Conservation (phyloP, 2,113 vertebrate genomes). For the Ciconia maguari region DNA sequence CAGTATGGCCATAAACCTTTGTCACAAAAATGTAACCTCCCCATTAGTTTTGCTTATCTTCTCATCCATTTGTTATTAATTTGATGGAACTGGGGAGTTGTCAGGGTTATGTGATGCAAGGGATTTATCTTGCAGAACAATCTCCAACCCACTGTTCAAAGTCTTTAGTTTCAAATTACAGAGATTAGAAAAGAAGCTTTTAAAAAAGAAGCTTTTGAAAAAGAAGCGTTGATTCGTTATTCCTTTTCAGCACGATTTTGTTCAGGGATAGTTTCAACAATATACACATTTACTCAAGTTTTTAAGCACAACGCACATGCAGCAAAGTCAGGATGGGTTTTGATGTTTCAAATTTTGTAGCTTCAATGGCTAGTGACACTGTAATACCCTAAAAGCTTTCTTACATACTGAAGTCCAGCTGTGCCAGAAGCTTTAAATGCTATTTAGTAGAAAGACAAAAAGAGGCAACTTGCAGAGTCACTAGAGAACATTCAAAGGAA, state of each 20-base stretch:
- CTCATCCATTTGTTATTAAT: constrained; percentile 80
- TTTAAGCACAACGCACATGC: constrained; percentile 60
- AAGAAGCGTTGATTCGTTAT: not conserved
- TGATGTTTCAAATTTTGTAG: constrained; percentile 60
- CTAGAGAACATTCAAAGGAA: constrained; percentile 75
- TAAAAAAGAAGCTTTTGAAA: constrained; percentile 21
- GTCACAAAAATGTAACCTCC: constrained; percentile 77
- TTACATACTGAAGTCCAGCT: constrained; percentile 77
- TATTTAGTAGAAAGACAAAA: constrained; percentile 43
- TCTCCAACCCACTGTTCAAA: constrained; percentile 78
- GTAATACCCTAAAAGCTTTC: constrained; percentile 72
- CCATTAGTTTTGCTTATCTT: constrained; percentile 76
- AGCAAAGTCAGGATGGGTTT: constrained; percentile 65
- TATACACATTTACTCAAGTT: not conserved
- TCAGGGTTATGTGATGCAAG: constrained; percentile 75
- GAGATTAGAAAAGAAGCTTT: constrained; percentile 33
- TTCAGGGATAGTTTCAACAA: not conserved
- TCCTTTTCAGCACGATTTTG: not conserved
- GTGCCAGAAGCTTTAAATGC: constrained; percentile 75
- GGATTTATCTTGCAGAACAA: constrained; percentile 79
- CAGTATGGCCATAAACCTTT: constrained; percentile 72
- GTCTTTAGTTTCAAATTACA: constrained; percentile 71
- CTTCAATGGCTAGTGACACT: constrained; percentile 76
- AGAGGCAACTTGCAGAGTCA: constrained; percentile 60
- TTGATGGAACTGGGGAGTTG: constrained; percentile 76